A percentile compares a stretch with the other conserved stretches of the same genome.
Conservation (phyloP, 2,113 vertebrate genomes). For the Struthio camelus region DNA sequence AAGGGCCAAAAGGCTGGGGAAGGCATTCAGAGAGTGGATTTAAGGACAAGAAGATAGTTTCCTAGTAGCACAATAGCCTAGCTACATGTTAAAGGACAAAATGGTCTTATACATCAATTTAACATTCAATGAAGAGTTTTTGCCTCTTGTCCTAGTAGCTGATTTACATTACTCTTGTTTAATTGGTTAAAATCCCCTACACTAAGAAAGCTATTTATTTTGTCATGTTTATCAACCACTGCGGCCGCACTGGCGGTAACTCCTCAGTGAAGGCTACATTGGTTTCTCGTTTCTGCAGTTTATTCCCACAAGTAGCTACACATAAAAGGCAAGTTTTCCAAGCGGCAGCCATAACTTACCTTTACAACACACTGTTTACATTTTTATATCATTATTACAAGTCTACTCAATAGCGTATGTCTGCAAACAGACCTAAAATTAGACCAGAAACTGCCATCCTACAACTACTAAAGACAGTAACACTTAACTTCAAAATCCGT, state of each 20-base stretch:
- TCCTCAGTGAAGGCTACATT: background rate
- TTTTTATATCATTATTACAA: background rate
- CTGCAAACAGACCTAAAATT: background rate
- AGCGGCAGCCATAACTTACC: background rate
- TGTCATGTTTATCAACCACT: background rate
- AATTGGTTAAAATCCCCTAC: background rate
- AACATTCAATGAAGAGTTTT: too few species aligned
- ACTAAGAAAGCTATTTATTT: background rate
- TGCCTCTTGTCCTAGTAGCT: too few species aligned
- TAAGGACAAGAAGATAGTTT: background rate
- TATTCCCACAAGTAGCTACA: background rate
- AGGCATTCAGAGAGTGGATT: background rate
- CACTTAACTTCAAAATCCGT: accelerated
- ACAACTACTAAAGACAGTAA: accelerated
- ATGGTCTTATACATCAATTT: too few species aligned
- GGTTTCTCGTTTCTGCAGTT: background rate
- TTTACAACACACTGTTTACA: background rate
- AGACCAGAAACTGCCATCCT: background rate
- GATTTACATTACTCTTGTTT: background rate
- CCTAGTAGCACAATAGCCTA: background rate
- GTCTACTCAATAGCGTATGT: background rate
- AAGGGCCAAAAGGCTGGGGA: background rate
- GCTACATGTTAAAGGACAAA: background rate
- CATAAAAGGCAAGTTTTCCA: background rate
- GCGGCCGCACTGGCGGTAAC: background rate